Conservation (phyloP, 1,140 invertebrate species). For the Drosophila navojoa region DNA sequence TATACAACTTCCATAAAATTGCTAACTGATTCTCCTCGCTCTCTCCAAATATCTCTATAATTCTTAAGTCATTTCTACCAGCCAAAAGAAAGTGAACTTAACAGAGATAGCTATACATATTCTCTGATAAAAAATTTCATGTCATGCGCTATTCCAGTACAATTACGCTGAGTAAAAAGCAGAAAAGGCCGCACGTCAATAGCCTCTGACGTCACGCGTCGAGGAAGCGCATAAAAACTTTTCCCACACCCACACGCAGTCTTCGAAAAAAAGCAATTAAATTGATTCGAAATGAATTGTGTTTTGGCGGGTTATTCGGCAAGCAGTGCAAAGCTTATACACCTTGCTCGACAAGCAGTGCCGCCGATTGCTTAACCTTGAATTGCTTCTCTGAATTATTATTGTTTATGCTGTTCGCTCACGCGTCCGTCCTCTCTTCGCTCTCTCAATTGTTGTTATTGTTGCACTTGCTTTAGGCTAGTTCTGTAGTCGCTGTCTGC, state of each 20-base stretch:
- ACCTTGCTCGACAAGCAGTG: conserved; percentile 16
- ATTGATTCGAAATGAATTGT: conserved; percentile 13
- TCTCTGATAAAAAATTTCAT: conserved; percentile 21
- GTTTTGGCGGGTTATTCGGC: conserved; percentile 25
- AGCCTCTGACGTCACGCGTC: conserved; percentile 23
- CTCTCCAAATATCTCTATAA: too few relatives aligned
- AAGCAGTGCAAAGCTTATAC: conserved; percentile 58
- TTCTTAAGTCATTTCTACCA: neutral
- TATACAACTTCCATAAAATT: too few relatives aligned
- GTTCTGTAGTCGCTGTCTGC: conserved; percentile 39
- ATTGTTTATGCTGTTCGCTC: conserved; percentile 49
- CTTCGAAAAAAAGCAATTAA: conserved; percentile 1
- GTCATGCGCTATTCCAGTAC: conserved; percentile 28
- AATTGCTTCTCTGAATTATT: conserved; percentile 41
- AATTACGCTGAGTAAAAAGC: neutral
- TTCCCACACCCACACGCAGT: conserved; percentile 5
- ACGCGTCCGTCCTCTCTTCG: neutral
- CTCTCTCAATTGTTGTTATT: neutral
- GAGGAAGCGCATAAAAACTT: neutral
- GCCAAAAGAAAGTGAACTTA: conserved; percentile 22
- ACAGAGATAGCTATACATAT: neutral
- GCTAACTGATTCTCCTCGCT: too few relatives aligned
- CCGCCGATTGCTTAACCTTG: conserved; percentile 57
- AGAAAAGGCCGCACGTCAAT: conserved; percentile 10
- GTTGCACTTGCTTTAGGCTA: conserved; percentile 21